A percentile compares a stretch with the other conserved stretches of the same genome.
These are phyloP conservation scores for Melipona quadrifasciata DNA, from an alignment of 1,140 invertebrate species.

Conservation along the genomic window DNA sequence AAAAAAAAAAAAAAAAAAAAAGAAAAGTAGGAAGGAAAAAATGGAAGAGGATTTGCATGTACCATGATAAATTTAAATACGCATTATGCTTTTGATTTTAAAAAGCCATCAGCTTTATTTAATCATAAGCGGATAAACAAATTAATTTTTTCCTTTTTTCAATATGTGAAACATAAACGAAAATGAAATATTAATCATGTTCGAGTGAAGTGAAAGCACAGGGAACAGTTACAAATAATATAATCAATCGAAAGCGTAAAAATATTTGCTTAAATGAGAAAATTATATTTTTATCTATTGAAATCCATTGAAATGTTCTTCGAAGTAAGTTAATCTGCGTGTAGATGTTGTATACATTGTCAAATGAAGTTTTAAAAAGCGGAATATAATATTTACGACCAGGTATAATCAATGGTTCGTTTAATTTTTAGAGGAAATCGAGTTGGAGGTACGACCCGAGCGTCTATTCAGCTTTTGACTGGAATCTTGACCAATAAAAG, in stretches of 20 bases:
- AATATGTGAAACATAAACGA: background rate
- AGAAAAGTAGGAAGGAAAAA: background rate
- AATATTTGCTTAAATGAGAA: background rate
- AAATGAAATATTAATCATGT: background rate
- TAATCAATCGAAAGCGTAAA: background rate
- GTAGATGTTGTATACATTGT: background rate
- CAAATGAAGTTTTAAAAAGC: background rate
- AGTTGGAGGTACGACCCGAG: conserved; percentile 37
- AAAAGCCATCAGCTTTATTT: conserved; percentile 5
- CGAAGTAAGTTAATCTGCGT: background rate
- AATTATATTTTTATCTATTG: background rate
- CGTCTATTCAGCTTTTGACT: conserved; percentile 62
- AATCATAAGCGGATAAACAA: conserved; percentile 11
- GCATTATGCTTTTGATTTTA: conserved; percentile 51
- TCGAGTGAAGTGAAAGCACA: background rate
- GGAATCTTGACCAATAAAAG: conserved; percentile 77
- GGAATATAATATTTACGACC: conserved; percentile 1
- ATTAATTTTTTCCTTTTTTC: background rate
- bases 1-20: conserved; percentile 51
- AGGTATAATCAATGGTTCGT: conserved; percentile 29
- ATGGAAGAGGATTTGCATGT: conserved; percentile 55
- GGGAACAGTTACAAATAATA: background rate
- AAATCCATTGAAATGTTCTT: background rate
- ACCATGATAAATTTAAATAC: conserved; percentile 48
- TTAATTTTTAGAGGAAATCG: conserved; percentile 51